These are phyloP conservation scores for Papilio protenor DNA, from an alignment of 2,888 invertebrate genomes.

Conservation along the genomic window DNA sequence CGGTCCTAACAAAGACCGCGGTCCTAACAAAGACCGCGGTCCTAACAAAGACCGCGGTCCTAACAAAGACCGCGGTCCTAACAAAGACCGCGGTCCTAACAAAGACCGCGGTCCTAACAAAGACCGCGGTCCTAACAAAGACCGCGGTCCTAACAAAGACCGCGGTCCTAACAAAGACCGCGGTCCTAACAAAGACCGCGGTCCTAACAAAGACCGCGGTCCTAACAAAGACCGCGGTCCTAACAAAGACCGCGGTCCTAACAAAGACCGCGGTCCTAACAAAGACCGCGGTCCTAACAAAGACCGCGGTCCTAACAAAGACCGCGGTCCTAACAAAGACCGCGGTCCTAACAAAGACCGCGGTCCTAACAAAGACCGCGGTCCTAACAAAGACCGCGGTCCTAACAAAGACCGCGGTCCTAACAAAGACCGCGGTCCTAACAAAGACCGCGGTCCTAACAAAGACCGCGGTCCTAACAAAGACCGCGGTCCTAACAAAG, in stretches of 20 bases:
- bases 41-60: neutral
- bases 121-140: neutral
- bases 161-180: neutral
- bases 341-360: neutral
- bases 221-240: neutral
- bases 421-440: constrained; percentile 1
- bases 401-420: neutral
- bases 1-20: neutral
- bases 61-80: constrained; percentile 1
- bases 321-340: neutral
- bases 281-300: neutral
- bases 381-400: neutral
- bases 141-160: neutral
- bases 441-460: neutral
- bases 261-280: neutral
- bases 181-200: neutral
- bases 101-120: neutral
- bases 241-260: constrained; percentile 1
- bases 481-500: neutral
- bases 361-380: neutral
- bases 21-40: neutral
- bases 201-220: neutral
- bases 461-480: neutral
- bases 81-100: neutral
- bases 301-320: neutral